Evolutionary conservation across 2,797 vertebrate genomes (phyloP).

Genomic region (Netta rufina): DNA sequence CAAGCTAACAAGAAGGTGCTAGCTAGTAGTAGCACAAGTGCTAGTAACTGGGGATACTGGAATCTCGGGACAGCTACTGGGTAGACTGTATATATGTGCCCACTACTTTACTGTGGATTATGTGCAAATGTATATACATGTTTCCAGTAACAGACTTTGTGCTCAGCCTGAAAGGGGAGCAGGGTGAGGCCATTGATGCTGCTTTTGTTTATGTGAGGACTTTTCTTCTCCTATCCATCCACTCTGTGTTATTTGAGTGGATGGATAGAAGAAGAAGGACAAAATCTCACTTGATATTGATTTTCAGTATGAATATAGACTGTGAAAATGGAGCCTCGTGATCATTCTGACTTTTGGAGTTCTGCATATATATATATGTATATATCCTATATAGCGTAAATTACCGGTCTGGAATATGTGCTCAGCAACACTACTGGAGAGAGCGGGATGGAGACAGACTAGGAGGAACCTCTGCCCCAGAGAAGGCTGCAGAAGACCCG

Average conservation of each 20-base stretch:
- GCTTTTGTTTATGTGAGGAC: not conserved
- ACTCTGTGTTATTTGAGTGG: not conserved
- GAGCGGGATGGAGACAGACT: not conserved
- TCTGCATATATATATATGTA: not conserved
- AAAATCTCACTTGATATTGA: too few species aligned
- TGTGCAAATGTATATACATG: not conserved
- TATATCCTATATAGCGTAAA: not conserved
- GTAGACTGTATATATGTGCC: not conserved
- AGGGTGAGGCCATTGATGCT: not conserved
- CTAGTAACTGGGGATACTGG: not conserved
- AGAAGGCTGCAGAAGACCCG: not conserved
- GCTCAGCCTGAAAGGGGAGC: not conserved
- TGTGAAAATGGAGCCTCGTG: too few species aligned
- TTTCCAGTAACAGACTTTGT: not conserved
- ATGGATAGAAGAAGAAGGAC: too few species aligned
- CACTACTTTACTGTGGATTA: not conserved
- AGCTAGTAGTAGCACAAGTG: not conserved
- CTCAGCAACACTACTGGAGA: not conserved
- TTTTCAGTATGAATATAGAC: too few species aligned
- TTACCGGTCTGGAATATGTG: accelerated
- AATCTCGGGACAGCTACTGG: not conserved
- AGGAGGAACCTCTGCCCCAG: not conserved
- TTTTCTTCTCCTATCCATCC: not conserved
- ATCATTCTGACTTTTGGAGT: too few species aligned
- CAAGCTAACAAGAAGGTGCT: not conserved